These are phyloP conservation scores for Apantesis nais DNA, from an alignment of 2,888 invertebrate genomes.

Conservation along the genomic window DNA sequence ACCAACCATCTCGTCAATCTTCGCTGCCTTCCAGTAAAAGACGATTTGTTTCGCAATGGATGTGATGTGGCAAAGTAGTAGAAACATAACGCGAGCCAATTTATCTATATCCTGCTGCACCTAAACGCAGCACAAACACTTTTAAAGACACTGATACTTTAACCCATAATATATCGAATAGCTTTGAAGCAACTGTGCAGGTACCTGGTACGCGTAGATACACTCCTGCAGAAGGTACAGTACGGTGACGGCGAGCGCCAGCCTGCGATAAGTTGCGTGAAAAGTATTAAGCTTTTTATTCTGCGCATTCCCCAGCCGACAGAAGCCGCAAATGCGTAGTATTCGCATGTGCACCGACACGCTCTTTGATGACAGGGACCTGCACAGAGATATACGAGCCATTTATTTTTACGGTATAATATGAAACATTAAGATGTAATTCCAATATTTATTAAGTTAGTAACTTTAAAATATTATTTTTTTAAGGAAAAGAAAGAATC, in stretches of 20 bases:
- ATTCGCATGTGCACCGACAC: conserved; percentile 49
- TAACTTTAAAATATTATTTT: too few species aligned
- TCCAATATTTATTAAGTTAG: too few species aligned
- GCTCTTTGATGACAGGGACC: conserved; percentile 43
- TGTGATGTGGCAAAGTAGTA: conserved; percentile 77
- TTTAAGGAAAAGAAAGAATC: neutral
- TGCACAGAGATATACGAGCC: neutral
- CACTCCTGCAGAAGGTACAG: conserved; percentile 57
- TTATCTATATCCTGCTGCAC: conserved; percentile 68
- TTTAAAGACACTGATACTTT: neutral
- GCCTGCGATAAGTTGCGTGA: conserved; percentile 44
- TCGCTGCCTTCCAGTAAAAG: conserved; percentile 55
- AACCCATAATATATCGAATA: neutral
- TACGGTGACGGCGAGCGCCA: conserved; percentile 47
- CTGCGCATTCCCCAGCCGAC: conserved; percentile 28
- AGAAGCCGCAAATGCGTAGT: conserved; percentile 53
- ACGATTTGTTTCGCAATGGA: conserved; percentile 73
- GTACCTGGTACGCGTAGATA: conserved; percentile 58
- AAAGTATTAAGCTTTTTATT: neutral
- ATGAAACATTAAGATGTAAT: neutral
- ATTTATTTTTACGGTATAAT: neutral
- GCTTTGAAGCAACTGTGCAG: neutral
- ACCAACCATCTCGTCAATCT: conserved; percentile 46
- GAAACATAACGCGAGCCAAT: conserved; percentile 75
- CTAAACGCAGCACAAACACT: conserved; percentile 38